Evolutionary conservation across 2,888 invertebrate species (phyloP), one percentile per base, ranked within the genome.

Genomic region (Galerucella calmariensis): DNA sequence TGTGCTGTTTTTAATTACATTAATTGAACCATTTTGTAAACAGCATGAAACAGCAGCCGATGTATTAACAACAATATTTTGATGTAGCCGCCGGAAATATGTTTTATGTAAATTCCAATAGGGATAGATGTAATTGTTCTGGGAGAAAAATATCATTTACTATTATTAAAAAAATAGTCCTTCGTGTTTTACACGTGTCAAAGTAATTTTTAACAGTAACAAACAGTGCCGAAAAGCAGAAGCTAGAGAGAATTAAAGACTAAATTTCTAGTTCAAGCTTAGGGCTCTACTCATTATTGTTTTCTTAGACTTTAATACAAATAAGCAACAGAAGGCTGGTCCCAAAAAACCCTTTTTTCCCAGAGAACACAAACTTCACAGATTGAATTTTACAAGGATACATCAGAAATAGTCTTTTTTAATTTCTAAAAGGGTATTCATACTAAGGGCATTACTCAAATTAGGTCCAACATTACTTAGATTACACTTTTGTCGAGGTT

Each of bases 1-100:
- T 63, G 63, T 63, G 24, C 4, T 16, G 35, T 65, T 65, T 65
- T 65, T 65, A 65, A 65, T 65, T 65, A 65, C n/a, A 44, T 44
- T 65, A 65, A 65, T 41, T 65, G 63, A 44, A 65, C 20, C 41
- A 65, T 41, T 65, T 46, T 16, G 46, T 61, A 61, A 65, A 65
- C 20, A 65, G 16, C 46, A 65, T 12, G 46, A 20, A 35, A 61
- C 12, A 6, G 61, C 16, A 10, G 24, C 20, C 14, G 41, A 59
- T 41, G 41, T 62, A 44, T 62, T 62, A 35, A 65, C 27, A 65
- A 65, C 63, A 65, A 20, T 65, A 44, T 46, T 46, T 41, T 44
- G 44, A 63, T 41, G 41, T 56, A 8, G 56, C 56, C 51, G n/a
- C 51, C n/a, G 14, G 51, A 51, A 51, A 51, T 51, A 48, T 14